phyloP scores from a whole-genome alignment of 1,140 invertebrate species.

The Sinella curviseta region DNA sequence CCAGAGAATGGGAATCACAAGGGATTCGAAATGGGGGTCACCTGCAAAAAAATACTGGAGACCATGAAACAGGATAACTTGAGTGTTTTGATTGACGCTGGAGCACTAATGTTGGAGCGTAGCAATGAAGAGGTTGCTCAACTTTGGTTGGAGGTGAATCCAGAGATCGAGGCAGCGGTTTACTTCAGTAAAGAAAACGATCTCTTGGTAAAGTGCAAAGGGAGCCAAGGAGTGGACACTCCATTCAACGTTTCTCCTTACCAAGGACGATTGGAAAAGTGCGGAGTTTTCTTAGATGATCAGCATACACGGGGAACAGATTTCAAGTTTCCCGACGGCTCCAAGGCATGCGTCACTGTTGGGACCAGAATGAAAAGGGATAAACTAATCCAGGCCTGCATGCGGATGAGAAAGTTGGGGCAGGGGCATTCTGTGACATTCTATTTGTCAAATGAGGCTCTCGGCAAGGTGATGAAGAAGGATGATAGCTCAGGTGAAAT shows the following conservation, averaged over 20 bases:
- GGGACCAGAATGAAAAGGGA: slow-evolving; percentile 44
- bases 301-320: slow-evolving; percentile 48
- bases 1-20: slow-evolving; percentile 28
- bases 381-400: slow-evolving; percentile 46
- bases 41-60: slow-evolving; percentile 27
- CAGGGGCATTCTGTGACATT: slow-evolving; percentile 38
- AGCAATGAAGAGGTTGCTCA: slow-evolving; percentile 42
- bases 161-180: slow-evolving; percentile 32
- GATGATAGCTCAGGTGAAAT: background rate
- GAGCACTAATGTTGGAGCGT: slow-evolving; percentile 44
- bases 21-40: background rate
- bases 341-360: slow-evolving; percentile 40
- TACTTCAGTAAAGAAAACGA: slow-evolving; percentile 41
- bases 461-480: slow-evolving; percentile 27
- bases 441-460: slow-evolving; percentile 41
- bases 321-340: slow-evolving; percentile 38
- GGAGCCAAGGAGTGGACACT: background rate
- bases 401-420: slow-evolving; percentile 41
- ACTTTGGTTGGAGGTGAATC: slow-evolving; percentile 34
- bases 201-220: slow-evolving; percentile 35
- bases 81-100: slow-evolving; percentile 39
- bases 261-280: slow-evolving; percentile 24
- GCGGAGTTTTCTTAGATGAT: slow-evolving; percentile 46
- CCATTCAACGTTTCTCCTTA: slow-evolving; percentile 36
- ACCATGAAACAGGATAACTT: slow-evolving; percentile 12